These are phyloP conservation scores for Scaptomyza cyrtandrae DNA, from an alignment of 2,888 invertebrate species.

Conservation along the genomic window DNA sequence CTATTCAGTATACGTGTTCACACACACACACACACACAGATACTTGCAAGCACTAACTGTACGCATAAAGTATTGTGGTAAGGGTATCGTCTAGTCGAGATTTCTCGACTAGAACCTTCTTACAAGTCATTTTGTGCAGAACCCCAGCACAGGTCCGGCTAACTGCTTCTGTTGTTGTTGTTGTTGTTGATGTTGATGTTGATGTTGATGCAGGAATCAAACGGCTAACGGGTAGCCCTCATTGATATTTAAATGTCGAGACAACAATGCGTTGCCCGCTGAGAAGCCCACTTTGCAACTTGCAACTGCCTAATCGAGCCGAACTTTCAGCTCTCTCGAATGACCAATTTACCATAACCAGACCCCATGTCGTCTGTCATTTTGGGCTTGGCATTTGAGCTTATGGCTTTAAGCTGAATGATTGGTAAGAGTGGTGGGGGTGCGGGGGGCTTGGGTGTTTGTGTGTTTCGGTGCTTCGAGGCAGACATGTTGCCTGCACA, in stretches of 20 bases:
- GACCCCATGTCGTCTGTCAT: slow-evolving; percentile 1
- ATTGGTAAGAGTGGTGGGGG: not conserved
- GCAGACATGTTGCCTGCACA: slow-evolving; percentile 56
- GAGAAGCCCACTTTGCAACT: not conserved
- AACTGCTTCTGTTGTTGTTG: not conserved
- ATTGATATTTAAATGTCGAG: slow-evolving; percentile 62
- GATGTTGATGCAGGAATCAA: slow-evolving; percentile 29
- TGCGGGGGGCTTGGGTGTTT: not conserved
- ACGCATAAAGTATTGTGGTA: too few relatives aligned
- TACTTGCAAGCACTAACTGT: too few relatives aligned
- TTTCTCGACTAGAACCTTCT: too few relatives aligned
- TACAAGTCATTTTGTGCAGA: too few relatives aligned
- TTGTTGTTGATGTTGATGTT: not conserved
- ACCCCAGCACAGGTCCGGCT: not conserved
- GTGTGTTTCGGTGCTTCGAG: not conserved
- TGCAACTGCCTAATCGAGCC: not conserved
- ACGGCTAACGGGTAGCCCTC: slow-evolving; percentile 19
- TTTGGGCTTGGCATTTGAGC: slow-evolving; percentile 15
- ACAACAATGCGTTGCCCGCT: slow-evolving; percentile 22
- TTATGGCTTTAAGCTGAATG: slow-evolving; percentile 7
- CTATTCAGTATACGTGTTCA: too few relatives aligned
- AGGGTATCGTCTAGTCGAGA: too few relatives aligned
- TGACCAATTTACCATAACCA: not conserved
- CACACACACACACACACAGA: too few relatives aligned
- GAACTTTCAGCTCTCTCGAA: not conserved